Base-by-base conservation (phyloP, 2,113 vertebrate species). In the Datnioides undecimradiatus region DNA sequence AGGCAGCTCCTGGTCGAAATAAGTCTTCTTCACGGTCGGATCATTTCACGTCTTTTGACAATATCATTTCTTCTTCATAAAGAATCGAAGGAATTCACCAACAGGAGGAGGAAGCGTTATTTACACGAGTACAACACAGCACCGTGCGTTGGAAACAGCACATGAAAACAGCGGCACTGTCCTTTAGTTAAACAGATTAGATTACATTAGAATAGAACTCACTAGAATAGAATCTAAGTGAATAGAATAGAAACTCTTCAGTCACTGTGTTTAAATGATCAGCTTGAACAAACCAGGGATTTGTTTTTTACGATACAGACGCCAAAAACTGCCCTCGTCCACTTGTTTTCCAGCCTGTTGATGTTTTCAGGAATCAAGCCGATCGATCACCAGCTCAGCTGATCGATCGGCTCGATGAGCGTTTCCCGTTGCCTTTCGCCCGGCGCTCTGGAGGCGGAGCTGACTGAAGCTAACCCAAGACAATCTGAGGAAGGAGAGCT, bases 401-500 rank as follows among this genome's bases (percentile, higher is more conserved):
- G 10, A 54, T 70, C 33, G 5, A 79, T 73, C 40, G 8, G 55
- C 54, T 75, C 6, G 3, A 68, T 73, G 1, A 58, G 55, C 27
- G 2, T 63, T 34, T 80, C 51, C 59, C 3, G 66, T 78, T 79
- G 83, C 67, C 77, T 85, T 66, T n/a, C 3, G 11, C 21, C 58
- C 34, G 3, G 62, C 40, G 66, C 27, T 33, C 79, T 79, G 84
- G 79, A 78, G 86, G 82, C 58, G 62, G 31, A 8, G 73, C 84
- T 67, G 54, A 63, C 51, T 33, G 46, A 40, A 17, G 64, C 80
- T 62, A 69, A 54, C 72, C 48, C 41, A 85, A 59, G 89, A 93
- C 90, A 92, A 93, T 92, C 92, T 72, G 55, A 82, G 66, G 74
- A 62, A 57, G 87, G 73, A 82, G 82, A 86, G 78, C 81, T 79